Conservation (phyloP, 1,140 invertebrate species). For the Aphidius ervi region DNA sequence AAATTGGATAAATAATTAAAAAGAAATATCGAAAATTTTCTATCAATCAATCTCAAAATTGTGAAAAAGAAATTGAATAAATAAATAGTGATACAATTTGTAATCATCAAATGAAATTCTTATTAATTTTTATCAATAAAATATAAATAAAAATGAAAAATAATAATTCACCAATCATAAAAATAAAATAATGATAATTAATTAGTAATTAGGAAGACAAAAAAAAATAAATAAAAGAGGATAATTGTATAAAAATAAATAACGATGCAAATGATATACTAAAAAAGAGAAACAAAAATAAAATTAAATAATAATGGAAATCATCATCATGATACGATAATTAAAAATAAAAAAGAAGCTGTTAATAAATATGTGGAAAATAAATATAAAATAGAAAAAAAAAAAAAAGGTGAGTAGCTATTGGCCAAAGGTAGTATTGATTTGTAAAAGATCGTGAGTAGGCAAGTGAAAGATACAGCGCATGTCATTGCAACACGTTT, state of each 20-base stretch:
- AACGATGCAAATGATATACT: too few relatives aligned
- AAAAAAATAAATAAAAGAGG: slow-evolving; percentile 32
- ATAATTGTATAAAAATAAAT: slow-evolving; percentile 41
- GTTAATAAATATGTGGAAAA: slow-evolving; percentile 44
- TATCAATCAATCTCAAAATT: too few relatives aligned
- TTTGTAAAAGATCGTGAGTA: slow-evolving; percentile 12
- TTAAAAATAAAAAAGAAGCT: slow-evolving; percentile 39
- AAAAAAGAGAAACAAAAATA: slow-evolving; percentile 20
- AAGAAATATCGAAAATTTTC: too few relatives aligned
- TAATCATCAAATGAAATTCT: too few relatives aligned
- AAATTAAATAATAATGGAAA: slow-evolving; percentile 21
- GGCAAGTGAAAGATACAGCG: neutral
- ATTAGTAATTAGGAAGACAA: neutral
- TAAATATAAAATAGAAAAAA: neutral
- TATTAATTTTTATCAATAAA: too few relatives aligned
- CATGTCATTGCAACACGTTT: slow-evolving; percentile 10
- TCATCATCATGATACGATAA: slow-evolving; percentile 1
- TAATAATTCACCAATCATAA: too few relatives aligned
- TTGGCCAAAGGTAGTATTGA: slow-evolving; percentile 35
- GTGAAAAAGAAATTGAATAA: too few relatives aligned
- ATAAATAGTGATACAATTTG: too few relatives aligned
- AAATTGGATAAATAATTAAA: too few relatives aligned
- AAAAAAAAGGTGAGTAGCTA: slow-evolving; percentile 10
- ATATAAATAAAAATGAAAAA: too few relatives aligned
- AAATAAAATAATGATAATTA: too few relatives aligned